Evolutionary conservation across 2,888 invertebrate species (phyloP).

Genomic region (Athrips mouffetella): DNA sequence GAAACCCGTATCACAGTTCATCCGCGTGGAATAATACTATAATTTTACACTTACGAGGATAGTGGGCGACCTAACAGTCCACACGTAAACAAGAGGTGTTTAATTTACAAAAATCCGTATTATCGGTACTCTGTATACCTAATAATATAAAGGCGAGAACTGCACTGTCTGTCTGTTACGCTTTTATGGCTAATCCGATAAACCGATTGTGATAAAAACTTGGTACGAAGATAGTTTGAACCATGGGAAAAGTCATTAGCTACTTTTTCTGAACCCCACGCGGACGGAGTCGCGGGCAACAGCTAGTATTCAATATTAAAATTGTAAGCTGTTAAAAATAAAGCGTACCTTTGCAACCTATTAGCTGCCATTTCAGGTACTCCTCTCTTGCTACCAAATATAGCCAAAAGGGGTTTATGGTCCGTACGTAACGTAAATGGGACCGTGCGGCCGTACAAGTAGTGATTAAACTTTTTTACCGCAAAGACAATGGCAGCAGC

Average conservation of each 20-base stretch:
- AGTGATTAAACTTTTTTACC: slow-evolving; percentile 24
- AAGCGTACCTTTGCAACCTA: slow-evolving; percentile 1
- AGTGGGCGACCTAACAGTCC: too few relatives aligned
- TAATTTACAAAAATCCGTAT: too few relatives aligned
- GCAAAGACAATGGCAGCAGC: slow-evolving; percentile 21
- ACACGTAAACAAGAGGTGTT: too few relatives aligned
- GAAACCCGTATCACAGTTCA: too few relatives aligned
- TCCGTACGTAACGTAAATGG: slow-evolving; percentile 22
- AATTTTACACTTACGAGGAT: too few relatives aligned
- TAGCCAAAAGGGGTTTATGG: slow-evolving; percentile 21
- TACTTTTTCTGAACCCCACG: too few relatives aligned
- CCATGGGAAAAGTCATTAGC: too few relatives aligned
- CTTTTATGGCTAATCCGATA: not conserved
- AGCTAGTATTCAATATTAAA: not conserved
- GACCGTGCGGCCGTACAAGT: slow-evolving; percentile 19
- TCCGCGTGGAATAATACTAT: too few relatives aligned
- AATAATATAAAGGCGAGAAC: too few relatives aligned
- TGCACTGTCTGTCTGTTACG: not conserved
- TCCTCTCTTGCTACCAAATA: slow-evolving; percentile 21
- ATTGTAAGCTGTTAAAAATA: not conserved
- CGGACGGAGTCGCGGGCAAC: too few relatives aligned
- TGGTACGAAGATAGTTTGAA: too few relatives aligned
- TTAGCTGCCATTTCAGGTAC: slow-evolving; percentile 20
- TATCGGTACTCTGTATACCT: too few relatives aligned
- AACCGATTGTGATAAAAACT: not conserved